Conservation (phyloP, 2,888 invertebrate species). For the Chironomus riparius region DNA sequence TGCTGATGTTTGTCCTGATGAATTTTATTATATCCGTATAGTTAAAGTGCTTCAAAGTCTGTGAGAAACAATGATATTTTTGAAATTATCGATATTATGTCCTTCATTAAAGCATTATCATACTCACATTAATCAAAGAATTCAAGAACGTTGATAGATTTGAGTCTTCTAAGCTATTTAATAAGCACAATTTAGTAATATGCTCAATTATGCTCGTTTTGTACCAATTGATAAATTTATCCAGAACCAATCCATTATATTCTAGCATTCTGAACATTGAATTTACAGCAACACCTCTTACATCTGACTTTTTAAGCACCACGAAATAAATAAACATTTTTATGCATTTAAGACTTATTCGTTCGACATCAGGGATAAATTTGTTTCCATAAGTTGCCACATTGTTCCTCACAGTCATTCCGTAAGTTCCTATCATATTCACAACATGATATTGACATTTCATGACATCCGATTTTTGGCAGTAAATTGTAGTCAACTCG, state of each 20-base stretch:
- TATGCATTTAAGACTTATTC: constrained; percentile 36
- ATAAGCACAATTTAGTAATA: not conserved
- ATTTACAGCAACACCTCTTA: constrained; percentile 38
- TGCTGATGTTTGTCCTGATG: not conserved
- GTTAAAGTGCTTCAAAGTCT: not conserved
- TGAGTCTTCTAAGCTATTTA: not conserved
- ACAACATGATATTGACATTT: not conserved
- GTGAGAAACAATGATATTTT: not conserved
- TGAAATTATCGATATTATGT: not conserved
- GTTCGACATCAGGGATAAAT: not conserved
- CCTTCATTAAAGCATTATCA: not conserved
- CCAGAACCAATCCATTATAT: constrained; percentile 35
- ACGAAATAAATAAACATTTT: constrained; percentile 38
- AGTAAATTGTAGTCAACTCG: not conserved
- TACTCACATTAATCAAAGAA: not conserved
- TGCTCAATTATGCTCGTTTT: not conserved
- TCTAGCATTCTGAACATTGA: constrained; percentile 38
- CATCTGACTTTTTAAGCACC: constrained; percentile 35
- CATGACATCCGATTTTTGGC: not conserved
- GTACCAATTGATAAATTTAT: constrained; percentile 40
- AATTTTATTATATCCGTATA: not conserved
- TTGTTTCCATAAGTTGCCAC: no score
- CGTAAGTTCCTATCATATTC: not conserved
- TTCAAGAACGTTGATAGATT: no score
- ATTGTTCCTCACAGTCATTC: not conserved